These are phyloP conservation scores for Drosophila kurseongensis DNA, from an alignment of 1,140 invertebrate species.

Conservation along the genomic window DNA sequence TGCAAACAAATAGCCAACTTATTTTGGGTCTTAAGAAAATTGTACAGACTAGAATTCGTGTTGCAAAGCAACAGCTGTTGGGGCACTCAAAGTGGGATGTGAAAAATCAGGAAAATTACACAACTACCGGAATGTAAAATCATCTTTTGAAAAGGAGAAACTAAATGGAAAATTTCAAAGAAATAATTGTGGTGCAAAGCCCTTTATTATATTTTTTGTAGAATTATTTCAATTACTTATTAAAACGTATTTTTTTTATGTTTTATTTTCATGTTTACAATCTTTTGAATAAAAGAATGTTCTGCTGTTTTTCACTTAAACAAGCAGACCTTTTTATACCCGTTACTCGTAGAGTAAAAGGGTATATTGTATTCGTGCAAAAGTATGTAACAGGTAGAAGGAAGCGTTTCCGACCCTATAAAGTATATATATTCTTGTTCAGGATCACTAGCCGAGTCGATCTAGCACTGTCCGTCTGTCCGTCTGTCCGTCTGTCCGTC, in stretches of 20 bases:
- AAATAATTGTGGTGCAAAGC: background rate
- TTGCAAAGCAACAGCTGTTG: slow-evolving; percentile 50
- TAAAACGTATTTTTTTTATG: background rate
- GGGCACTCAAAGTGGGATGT: slow-evolving; percentile 32
- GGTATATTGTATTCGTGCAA: no score
- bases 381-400: no score
- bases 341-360: no score
- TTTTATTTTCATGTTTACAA: no score
- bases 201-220: background rate
- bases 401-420: no score
- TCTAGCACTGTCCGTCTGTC: no score
- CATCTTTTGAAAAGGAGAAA: slow-evolving; percentile 5
- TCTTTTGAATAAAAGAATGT: no score
- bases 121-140: slow-evolving; percentile 16
- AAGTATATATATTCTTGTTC: no score
- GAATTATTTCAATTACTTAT: background rate
- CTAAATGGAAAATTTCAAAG: slow-evolving; percentile 9
- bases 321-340: no score
- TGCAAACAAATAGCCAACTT: slow-evolving; percentile 59
- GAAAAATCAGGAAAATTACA: slow-evolving; percentile 40
- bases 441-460: no score
- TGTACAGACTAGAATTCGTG: slow-evolving; percentile 26
- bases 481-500: no score
- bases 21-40: slow-evolving; percentile 34
- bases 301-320: no score